These are phyloP conservation scores for Tortrix viridana DNA, from an alignment of 2,888 invertebrate genomes.

Conservation along the genomic window DNA sequence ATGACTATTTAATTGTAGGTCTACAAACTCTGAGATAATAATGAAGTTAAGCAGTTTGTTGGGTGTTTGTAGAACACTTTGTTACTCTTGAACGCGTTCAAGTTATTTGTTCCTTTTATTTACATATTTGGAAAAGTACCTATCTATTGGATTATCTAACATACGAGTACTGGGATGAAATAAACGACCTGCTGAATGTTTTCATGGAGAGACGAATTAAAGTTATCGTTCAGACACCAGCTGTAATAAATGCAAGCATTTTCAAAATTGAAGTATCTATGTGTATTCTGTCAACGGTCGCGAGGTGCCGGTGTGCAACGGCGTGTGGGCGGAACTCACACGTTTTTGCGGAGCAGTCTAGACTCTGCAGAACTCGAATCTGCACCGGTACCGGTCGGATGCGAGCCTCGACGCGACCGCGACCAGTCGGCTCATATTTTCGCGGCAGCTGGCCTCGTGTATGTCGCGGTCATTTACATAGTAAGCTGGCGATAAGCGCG, in stretches of 20 bases:
- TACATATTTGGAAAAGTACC: conserved; percentile 2
- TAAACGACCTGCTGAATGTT: neutral
- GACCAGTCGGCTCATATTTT: conserved; percentile 72
- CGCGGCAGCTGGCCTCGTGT: conserved; percentile 74
- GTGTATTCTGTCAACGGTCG: conserved; percentile 14
- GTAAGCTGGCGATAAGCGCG: conserved; percentile 79
- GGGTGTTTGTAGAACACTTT: conserved; percentile 34
- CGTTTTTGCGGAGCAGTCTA: conserved; percentile 62
- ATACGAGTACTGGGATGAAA: too few relatives aligned
- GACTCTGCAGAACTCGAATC: conserved; percentile 62
- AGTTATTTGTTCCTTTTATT: conserved; percentile 24
- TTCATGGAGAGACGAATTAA: neutral
- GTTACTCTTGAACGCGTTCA: conserved; percentile 32
- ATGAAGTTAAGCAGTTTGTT: conserved; percentile 42
- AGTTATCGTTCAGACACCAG: neutral
- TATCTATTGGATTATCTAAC: neutral
- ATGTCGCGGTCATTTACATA: conserved; percentile 82
- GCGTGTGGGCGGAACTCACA: conserved; percentile 70
- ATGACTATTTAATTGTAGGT: conserved; percentile 70
- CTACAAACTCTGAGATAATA: conserved; percentile 58
- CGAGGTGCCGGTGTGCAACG: conserved; percentile 29
- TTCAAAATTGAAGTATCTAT: conserved; percentile 1
- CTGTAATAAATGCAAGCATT: neutral
- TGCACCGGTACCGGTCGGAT: conserved; percentile 57
- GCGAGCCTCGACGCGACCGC: conserved; percentile 37